Percentiles rank a stretch among this genome's conserved stretches.
Conservation (phyloP, 1,140 invertebrate genomes). For the Melanaphis sacchari region DNA sequence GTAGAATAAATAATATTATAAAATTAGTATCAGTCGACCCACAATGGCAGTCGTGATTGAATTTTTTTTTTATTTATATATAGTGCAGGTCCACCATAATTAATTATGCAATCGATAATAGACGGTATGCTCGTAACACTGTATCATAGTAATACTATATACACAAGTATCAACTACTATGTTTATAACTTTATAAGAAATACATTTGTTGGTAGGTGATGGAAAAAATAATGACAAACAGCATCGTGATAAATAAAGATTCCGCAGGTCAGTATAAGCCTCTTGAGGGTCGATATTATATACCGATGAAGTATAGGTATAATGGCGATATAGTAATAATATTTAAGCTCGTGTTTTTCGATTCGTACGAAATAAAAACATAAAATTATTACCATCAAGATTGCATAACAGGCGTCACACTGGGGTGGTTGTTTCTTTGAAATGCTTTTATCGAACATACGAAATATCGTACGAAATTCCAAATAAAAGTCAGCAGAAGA, state of each 20-base stretch:
- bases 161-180: too few species aligned
- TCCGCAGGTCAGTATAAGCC: background rate
- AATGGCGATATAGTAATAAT: background rate
- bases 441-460: background rate
- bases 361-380: background rate
- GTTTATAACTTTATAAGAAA: too few species aligned
- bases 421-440: background rate
- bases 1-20: background rate
- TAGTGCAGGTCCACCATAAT: background rate
- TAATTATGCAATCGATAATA: background rate
- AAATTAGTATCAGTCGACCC: background rate
- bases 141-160: too few species aligned
- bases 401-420: background rate
- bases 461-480: background rate
- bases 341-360: background rate
- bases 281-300: background rate
- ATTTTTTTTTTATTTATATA: background rate
- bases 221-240: background rate
- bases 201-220: background rate
- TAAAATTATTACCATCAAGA: background rate
- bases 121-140: too few species aligned
- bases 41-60: background rate
- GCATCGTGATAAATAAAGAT: background rate
- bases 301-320: background rate
- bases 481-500: background rate